phyloP scores from a whole-genome alignment of 1,140 invertebrate genomes.

The Gonioctena quinquepunctata region DNA sequence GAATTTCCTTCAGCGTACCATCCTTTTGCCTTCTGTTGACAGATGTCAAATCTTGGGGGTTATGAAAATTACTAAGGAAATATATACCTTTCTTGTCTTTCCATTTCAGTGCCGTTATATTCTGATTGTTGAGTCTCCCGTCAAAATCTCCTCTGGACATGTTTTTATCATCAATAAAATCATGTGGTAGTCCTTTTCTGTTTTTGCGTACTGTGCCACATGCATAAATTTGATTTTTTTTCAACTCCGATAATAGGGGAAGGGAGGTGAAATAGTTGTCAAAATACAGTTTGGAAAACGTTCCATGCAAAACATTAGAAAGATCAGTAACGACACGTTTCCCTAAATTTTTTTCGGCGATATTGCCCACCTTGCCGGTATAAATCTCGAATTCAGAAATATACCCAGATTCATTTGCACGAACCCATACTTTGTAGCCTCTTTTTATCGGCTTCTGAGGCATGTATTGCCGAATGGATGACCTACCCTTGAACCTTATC shows the following conservation, averaged over 20 bases:
- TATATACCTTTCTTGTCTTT: slow-evolving; percentile 53
- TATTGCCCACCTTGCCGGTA: slow-evolving; percentile 48
- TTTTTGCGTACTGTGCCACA: slow-evolving; percentile 50
- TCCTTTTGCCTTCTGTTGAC: slow-evolving; percentile 46
- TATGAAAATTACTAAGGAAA: slow-evolving; percentile 54
- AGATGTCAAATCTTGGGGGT: slow-evolving; percentile 39
- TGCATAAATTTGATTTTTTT: slow-evolving; percentile 45
- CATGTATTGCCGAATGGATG: slow-evolving; percentile 55
- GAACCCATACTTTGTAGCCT: slow-evolving; percentile 31
- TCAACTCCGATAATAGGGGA: slow-evolving; percentile 32
- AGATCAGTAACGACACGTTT: slow-evolving; percentile 49
- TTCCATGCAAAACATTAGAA: slow-evolving; percentile 41
- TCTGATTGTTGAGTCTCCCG: slow-evolving; percentile 46
- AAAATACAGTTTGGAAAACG: too few species aligned
- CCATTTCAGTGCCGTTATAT: slow-evolving; percentile 52
- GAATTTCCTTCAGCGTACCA: slow-evolving; percentile 26
- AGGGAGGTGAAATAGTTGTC: slow-evolving; percentile 51
- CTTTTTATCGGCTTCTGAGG: slow-evolving; percentile 57
- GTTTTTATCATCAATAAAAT: slow-evolving; percentile 46
- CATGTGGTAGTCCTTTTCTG: slow-evolving; percentile 36
- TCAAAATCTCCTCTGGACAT: slow-evolving; percentile 50
- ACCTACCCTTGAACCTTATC: slow-evolving; percentile 52
- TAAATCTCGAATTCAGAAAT: slow-evolving; percentile 56
- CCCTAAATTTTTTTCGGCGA: slow-evolving; percentile 47
- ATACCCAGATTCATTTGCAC: slow-evolving; percentile 43